These are phyloP conservation scores for Centruroides sculpturatus DNA, from an alignment of 1,140 invertebrate species.

Conservation along the genomic window DNA sequence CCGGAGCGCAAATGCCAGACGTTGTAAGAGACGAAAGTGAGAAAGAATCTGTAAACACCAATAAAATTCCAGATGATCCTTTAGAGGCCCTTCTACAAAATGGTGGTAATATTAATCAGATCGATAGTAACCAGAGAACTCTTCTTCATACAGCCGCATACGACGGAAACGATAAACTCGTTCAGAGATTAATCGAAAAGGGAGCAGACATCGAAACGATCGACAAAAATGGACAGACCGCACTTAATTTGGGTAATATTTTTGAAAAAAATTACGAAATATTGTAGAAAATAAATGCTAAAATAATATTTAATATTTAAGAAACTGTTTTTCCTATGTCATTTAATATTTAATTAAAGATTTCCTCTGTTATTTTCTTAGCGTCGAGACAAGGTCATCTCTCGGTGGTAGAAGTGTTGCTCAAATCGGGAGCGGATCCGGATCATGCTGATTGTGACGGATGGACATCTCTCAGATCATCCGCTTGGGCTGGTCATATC, in stretches of 20 bases:
- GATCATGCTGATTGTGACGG: slow-evolving; percentile 32
- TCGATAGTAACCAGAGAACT: slow-evolving; percentile 46
- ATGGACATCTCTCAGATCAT: slow-evolving; percentile 39
- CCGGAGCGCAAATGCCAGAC: slow-evolving; percentile 38
- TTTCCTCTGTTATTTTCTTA: background rate
- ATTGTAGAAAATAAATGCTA: no score
- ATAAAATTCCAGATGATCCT: slow-evolving; percentile 13
- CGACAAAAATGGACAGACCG: slow-evolving; percentile 62
- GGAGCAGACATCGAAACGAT: slow-evolving; percentile 42
- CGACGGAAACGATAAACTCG: slow-evolving; percentile 48
- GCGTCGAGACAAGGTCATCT: slow-evolving; percentile 49
- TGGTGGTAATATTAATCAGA: slow-evolving; percentile 21
- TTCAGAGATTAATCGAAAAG: slow-evolving; percentile 44
- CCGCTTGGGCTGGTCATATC: slow-evolving; percentile 84
- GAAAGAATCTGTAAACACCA: slow-evolving; percentile 4
- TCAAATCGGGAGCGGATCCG: slow-evolving; percentile 25
- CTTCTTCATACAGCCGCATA: slow-evolving; percentile 57
- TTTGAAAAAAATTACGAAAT: no score
- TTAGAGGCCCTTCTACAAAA: slow-evolving; percentile 13
- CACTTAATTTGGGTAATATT: slow-evolving; percentile 45
- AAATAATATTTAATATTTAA: background rate
- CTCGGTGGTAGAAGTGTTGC: slow-evolving; percentile 25
- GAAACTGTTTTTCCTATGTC: no score
- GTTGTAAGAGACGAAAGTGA: slow-evolving; percentile 10
- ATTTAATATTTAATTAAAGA: background rate